Conservation (phyloP, 2,797 vertebrate genomes). For the Enteromius fasciolatus region DNA sequence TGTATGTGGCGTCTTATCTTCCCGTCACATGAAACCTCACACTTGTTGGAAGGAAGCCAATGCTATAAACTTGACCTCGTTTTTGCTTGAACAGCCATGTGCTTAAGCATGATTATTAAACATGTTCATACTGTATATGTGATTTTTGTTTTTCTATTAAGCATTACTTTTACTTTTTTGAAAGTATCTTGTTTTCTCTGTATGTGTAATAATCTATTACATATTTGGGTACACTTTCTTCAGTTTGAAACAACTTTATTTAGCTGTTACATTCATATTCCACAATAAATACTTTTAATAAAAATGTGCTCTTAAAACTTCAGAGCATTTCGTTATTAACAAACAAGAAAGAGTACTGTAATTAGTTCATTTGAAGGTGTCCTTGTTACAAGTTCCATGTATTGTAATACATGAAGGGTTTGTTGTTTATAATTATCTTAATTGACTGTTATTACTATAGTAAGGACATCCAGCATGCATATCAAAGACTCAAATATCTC, state of each 20-base stretch:
- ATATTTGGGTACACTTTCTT: background rate
- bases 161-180: background rate
- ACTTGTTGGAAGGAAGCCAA: conserved; percentile 7
- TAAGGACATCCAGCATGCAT: background rate
- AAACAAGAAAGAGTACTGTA: too few species aligned
- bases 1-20: background rate
- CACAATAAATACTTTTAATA: background rate
- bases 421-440: background rate
- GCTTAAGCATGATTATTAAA: background rate
- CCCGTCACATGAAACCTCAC: conserved; percentile 1
- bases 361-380: background rate
- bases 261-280: background rate
- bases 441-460: background rate
- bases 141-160: background rate
- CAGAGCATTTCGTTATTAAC: background rate
- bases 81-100: background rate
- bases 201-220: background rate
- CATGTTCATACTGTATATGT: background rate
- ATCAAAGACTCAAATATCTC: background rate
- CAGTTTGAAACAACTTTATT: background rate
- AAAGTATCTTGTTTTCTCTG: background rate
- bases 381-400: too few species aligned
- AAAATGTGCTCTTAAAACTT: background rate
- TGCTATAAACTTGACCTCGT: background rate
- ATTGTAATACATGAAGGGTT: too few species aligned